phyloP scores from a whole-genome alignment of 2,113 vertebrate genomes.

The Laticauda colubrina region DNA sequence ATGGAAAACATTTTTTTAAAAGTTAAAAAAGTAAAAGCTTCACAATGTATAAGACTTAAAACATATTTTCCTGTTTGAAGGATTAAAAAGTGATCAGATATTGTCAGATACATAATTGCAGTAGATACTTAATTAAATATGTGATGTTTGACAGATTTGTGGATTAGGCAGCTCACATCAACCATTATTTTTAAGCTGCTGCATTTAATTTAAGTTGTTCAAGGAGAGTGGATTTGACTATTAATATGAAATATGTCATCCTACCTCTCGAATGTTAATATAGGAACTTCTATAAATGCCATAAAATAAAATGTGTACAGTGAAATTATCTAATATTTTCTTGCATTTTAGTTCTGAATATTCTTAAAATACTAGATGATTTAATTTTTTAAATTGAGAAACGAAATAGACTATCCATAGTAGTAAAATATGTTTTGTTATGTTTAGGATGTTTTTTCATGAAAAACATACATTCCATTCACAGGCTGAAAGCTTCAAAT shows the following conservation, averaged over 20 bases:
- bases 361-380: not conserved
- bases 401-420: not conserved
- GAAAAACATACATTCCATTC: not conserved
- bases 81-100: constrained; percentile 11
- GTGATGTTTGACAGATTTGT: constrained; percentile 13
- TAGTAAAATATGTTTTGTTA: not conserved
- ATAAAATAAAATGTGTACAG: constrained; percentile 13
- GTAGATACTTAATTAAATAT: constrained; percentile 24
- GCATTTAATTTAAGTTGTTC: constrained; percentile 10
- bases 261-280: constrained; percentile 2
- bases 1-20: not conserved
- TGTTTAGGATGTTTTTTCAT: not conserved
- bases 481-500: not conserved
- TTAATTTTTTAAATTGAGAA: not conserved
- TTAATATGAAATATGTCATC: not conserved
- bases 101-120: not conserved
- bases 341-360: not conserved
- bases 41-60: not conserved
- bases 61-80: not conserved
- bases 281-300: not conserved
- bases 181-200: constrained; percentile 11
- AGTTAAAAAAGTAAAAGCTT: not conserved
- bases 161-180: not conserved
- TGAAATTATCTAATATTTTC: not conserved
- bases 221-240: constrained; percentile 25